A percentile compares a stretch with the other conserved stretches of the same genome.
These are phyloP conservation scores for Lemur catta DNA, from an alignment of 2,797 vertebrate genomes.

Conservation along the genomic window DNA sequence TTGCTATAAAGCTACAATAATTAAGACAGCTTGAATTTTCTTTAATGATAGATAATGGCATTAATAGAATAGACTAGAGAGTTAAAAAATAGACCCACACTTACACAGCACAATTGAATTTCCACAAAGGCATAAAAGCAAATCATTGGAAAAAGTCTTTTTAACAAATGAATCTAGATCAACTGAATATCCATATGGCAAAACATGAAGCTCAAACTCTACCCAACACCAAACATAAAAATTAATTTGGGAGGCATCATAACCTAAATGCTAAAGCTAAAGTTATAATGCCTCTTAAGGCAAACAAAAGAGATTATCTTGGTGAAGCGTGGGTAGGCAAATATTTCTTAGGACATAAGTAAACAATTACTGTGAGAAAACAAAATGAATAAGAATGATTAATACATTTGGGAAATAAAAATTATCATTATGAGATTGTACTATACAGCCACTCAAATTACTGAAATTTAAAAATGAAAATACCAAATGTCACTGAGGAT, in stretches of 20 bases:
- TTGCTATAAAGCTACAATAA: neutral
- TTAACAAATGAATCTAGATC: slow-evolving; percentile 34
- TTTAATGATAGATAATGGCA: slow-evolving; percentile 30
- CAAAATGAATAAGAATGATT: neutral
- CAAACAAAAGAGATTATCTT: slow-evolving; percentile 8
- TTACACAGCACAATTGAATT: slow-evolving; percentile 15
- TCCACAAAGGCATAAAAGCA: slow-evolving; percentile 9
- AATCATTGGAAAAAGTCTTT: neutral
- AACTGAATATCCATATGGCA: slow-evolving; percentile 50
- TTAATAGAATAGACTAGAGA: neutral
- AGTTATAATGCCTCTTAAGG: neutral
- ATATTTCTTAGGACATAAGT: neutral
- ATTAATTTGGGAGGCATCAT: neutral
- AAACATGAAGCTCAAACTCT: slow-evolving; percentile 35
- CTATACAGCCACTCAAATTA: neutral
- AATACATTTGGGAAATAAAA: neutral
- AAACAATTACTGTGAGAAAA: neutral
- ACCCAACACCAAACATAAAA: slow-evolving; percentile 31
- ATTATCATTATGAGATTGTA: neutral
- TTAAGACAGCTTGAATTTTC: neutral
- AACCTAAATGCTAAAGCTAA: neutral
- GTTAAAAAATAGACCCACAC: neutral
- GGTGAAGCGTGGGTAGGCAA: neutral
- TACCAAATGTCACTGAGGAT: slow-evolving; percentile 25
- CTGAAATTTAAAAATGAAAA: slow-evolving; percentile 45